Evolutionary conservation across 2,797 vertebrate genomes (phyloP), one percentile per base, ranked within the genome.

Genomic region (Schizopygopsis pylzovi): DNA sequence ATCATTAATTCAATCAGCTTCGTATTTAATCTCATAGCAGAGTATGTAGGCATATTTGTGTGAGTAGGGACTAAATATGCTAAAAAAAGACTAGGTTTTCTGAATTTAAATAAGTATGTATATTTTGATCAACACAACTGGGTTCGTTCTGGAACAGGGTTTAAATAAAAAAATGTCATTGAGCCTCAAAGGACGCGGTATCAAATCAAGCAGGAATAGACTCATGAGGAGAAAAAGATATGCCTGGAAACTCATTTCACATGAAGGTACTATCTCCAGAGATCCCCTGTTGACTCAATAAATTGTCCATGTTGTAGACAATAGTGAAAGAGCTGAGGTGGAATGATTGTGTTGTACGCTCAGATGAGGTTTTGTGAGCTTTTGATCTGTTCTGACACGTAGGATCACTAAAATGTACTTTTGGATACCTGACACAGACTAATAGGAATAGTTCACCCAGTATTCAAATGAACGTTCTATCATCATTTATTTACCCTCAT

Each of bases 61-160:
- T 43, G 54, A 67, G 28, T 76, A 16, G 16, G 20, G 37, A 39
- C 52, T 15, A 25, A n/a, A 78, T 5, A 20, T 67, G 59, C 22
- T 22, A 79, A 78, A 83, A 85, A 68, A 63, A 65, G 4, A 86
- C 91, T 92, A 91, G 91, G 93, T 93, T 93, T 90, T 93, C 94
- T 93, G 93, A 95, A 94, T 94, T 89, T 87, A 89, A 65, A 83
- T 88, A 90, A 92, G 95, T 94, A 89, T 91, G 89, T 87, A 93
- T 94, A 93, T 86, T 68, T 85, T 90, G 90, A 93, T 92, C 89
- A 90, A 92, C 37, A 89, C 89, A 91, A 92, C 88, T 88, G 88
- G 87, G 91, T 91, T 88, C 85, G 90, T 88, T 92, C 88, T 89
- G 88, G 85, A 59, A 89, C 90, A 88, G 49, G 16, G 15, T n/a